Conservation (phyloP, 1,140 invertebrate species). For the Tetranychus urticae region DNA sequence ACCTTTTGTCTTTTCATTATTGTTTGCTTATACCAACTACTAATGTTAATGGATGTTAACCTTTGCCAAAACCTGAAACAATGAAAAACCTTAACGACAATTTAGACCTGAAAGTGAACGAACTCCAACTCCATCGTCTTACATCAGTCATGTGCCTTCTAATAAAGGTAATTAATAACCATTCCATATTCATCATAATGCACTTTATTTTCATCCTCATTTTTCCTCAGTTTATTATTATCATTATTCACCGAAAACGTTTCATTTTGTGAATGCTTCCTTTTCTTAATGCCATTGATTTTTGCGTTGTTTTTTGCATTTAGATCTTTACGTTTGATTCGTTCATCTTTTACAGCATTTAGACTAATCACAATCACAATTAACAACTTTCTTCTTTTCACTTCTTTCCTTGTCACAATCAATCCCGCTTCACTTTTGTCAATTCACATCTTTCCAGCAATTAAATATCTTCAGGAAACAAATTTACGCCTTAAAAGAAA, state of each 20-base stretch:
- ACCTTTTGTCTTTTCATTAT: too few relatives aligned
- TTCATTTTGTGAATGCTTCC: not conserved
- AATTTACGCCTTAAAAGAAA: constrained; percentile 2
- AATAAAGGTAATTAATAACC: constrained; percentile 5
- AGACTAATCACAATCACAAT: not conserved
- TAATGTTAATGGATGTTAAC: too few relatives aligned
- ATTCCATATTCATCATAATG: too few relatives aligned
- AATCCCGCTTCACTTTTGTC: not conserved
- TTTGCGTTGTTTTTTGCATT: not conserved
- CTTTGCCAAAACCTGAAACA: too few relatives aligned
- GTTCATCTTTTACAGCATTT: not conserved
- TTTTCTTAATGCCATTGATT: not conserved
- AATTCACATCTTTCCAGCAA: not conserved
- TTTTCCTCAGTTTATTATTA: not conserved
- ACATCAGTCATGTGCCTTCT: constrained; percentile 6
- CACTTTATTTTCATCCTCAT: not conserved
- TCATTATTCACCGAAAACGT: not conserved
- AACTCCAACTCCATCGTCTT: constrained; percentile 7
- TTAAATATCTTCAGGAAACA: not conserved
- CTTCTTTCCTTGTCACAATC: not conserved
- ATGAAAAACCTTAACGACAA: too few relatives aligned
- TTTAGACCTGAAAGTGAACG: not conserved
- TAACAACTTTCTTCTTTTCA: not conserved
- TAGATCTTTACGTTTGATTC: not conserved
- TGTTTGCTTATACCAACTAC: too few relatives aligned